Base-by-base conservation (phyloP, 2,113 vertebrate genomes). In the Crocuta crocuta region DNA sequence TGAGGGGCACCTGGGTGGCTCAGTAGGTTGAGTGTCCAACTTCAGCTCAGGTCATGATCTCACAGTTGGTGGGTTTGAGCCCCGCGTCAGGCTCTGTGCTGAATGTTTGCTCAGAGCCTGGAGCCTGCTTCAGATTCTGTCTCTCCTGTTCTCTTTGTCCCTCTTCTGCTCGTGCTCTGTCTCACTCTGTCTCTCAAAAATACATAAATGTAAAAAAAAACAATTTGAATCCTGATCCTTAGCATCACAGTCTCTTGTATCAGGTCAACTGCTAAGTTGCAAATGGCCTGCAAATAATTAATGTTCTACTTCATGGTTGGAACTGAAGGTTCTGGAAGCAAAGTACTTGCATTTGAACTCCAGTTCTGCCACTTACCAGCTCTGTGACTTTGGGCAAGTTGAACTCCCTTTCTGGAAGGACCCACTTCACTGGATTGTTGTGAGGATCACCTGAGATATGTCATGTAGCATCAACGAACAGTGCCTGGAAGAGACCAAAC, bases 351-450 rank as follows among this genome's bases (percentile, higher is more conserved):
- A 16, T 76, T 79, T 94, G 70, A 91, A 91, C 63, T 35, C 73
- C 45, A 71, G 21, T 15, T 78, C 28, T 92, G 21, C 24, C 16
- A 82, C 81, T 61, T 28, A 26, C 8, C 28, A 50, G 45, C 58
- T 81, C 2, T 92, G 76, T 92, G 86, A 76, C 76, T 80, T 95
- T 53, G 50, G 35, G 16, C 55, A 80, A 84, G 80, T 93, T 81
- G 66, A 86, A 66, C n/a, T 68, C 17, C 70, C 10, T 85, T 61
- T 66, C 6, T 33, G 68, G 45, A 87, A 55, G 39, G 71, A 43
- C 35, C 31, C 19, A n/a, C 31, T 35, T 89, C 48, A n/a, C 31
- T n/a, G 66, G 35, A 70, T 53, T 78, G 10, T 81, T 26, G 21
- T 28, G 12, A 91, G 35, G 31, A 53, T n/a, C 28, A n/a, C 15